A percentile compares a stretch with the other conserved stretches of the same genome.
Conservation (phyloP, 2,797 vertebrate species). For the Falco biarmicus region DNA sequence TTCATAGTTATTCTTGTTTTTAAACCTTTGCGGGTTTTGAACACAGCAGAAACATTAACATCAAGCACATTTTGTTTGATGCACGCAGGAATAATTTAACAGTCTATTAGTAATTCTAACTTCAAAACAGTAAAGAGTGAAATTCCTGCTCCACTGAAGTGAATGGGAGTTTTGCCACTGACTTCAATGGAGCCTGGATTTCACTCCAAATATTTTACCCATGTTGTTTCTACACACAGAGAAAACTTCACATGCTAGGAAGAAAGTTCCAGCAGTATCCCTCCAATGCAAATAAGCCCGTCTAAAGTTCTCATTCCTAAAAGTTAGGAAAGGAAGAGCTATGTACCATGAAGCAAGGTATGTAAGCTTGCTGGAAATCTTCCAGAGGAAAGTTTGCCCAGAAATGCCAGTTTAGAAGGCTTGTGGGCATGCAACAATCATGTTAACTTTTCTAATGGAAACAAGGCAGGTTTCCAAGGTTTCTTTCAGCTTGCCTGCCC, state of each 20-base stretch:
- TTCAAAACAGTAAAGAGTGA: constrained; percentile 53
- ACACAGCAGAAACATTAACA: constrained; percentile 2
- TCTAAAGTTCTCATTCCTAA: neutral
- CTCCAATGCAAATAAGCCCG: constrained; percentile 28
- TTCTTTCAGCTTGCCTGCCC: neutral
- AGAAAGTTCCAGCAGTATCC: constrained; percentile 26
- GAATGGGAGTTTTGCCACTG: constrained; percentile 55
- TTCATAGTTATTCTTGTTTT: constrained; percentile 31
- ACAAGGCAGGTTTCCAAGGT: neutral
- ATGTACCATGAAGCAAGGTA: neutral
- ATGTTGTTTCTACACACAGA: constrained; percentile 21
- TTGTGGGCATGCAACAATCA: neutral
- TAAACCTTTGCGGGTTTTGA: constrained; percentile 15
- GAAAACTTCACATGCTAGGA: constrained; percentile 34
- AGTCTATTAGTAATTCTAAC: constrained; percentile 54
- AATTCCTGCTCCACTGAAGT: constrained; percentile 22
- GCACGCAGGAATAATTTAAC: constrained; percentile 23
- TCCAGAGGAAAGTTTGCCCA: neutral
- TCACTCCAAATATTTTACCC: constrained; percentile 48
- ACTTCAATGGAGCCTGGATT: constrained; percentile 44
- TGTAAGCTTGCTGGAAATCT: neutral
- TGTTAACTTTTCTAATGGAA: neutral
- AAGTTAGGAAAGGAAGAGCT: neutral
- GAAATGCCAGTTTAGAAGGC: neutral
- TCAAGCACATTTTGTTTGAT: constrained; percentile 45